Base-by-base conservation (phyloP, 2,797 vertebrate genomes). In the Sebastes hubbsi region DNA sequence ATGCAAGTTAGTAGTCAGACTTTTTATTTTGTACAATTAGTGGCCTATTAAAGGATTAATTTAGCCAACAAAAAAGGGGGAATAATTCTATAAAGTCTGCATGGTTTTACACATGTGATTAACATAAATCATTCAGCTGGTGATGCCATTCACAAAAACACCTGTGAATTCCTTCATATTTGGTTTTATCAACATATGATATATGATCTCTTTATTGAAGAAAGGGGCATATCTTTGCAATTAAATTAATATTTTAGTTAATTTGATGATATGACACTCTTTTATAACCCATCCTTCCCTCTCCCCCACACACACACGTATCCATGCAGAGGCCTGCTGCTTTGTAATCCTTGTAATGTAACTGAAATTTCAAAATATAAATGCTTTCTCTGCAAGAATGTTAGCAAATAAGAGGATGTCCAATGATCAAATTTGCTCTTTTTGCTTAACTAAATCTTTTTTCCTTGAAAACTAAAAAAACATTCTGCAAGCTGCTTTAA, bases 1-100 rank as follows among this genome's bases (percentile, higher is more conserved):
- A 73, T 46, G 24, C 30, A n/a, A 77, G 20, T 81, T 60, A 38
- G 9, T 22, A 38, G 12, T 60, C 29, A 68, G 49, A 82, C 42
- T 78, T 88, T 77, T 58, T 38, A 38, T 38, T 63, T 81, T 69
- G 14, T 60, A 68, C 18, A 60, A 71, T 60, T 24, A 12, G 42
- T 14, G 14, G 16, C 14, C 22, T 13, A 46, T 20, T 7, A n/a
- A 8, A 75, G 1, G 10, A 68, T 29, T 49, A 18, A 78, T 76
- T 55, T 8, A 56, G 6, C 8, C 34, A 5, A n/a, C 27, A 11
- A 27, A 46, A 12, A 38, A 13, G 12, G 22, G 13, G 1, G 25
- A 61, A 27, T 8, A 1, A 46, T 42, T 71, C 2, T 27, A 6
- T 20, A 12, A 63, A 52, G 29, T 75, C 67, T 56, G 27, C 2